Base-by-base conservation (phyloP, 2,888 invertebrate genomes). In the Habrosyne pyritoides region DNA sequence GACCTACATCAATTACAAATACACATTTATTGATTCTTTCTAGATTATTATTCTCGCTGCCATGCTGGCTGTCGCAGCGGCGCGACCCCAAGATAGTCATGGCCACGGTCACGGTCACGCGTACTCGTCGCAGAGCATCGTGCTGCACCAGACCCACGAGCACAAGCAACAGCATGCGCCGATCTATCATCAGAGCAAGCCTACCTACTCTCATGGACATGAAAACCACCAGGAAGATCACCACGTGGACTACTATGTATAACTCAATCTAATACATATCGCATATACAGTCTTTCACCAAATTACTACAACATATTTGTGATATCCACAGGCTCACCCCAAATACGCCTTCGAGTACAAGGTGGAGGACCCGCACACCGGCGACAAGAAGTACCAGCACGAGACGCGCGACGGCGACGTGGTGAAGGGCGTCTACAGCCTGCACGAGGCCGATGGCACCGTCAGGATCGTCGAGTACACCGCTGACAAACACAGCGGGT, bases 371-470 rank as follows among this genome's bases (percentile, higher is more conserved):
- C 73, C 70, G n/a, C 76, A 77, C 65, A 77, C 76, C 0, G 74
- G 74, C 7, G 73, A 78, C 60, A 65, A 66, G 55, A 91, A 77
- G 93, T 93, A 51, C 54, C 82, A 83, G 58, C 81, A 83, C 64
- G 83, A 83, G 66, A 69, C 66, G 52, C 80, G 83, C 53, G 76
- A 81, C 53, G 83, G 82, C 7, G 81, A 83, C 52, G 73, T 76
- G 42, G 83, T 83, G 51, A 73, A 74, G 42, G 93, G 93, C 51
- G 87, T 90, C 67, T 94, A 94, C 77, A 87, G 86, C 26, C 79
- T 92, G 42, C 86, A 89, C 62, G 91, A 93, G 66, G 87, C 91
- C 24, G 90, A 87, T 54, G 92, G 93, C 59, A 91, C 92, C 66
- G 73, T 87, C 57, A 83, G 92, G 64, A 86, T 84, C 12, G 92